Percentiles rank a stretch among this genome's conserved stretches.
Conservation (phyloP, 2,888 invertebrate genomes). For the Meta bourneti region DNA sequence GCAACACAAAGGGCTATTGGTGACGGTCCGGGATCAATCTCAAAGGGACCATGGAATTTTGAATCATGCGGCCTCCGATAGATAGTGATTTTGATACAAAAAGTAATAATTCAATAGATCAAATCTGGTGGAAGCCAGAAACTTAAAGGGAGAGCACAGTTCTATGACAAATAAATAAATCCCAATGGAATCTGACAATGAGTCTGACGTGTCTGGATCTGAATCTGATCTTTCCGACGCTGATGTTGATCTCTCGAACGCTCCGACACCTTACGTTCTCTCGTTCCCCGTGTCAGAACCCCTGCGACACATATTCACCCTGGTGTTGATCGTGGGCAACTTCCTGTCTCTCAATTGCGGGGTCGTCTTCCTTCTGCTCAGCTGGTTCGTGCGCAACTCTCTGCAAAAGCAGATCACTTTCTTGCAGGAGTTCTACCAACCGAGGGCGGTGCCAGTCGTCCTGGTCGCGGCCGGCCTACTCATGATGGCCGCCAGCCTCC, state of each 20-base stretch:
- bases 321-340: constrained; percentile 44
- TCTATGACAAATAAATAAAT: not conserved
- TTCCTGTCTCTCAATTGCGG: constrained; percentile 58
- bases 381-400: constrained; percentile 56
- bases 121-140: no score
- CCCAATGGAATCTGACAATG: constrained; percentile 35
- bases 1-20: no score
- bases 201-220: not conserved
- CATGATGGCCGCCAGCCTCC: constrained; percentile 29
- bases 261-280: constrained; percentile 11
- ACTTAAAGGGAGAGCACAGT: no score
- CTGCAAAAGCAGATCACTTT: constrained; percentile 55
- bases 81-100: no score
- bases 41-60: no score
- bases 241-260: not conserved
- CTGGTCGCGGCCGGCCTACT: constrained; percentile 27
- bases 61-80: no score
- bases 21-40: no score
- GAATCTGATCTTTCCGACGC: not conserved
- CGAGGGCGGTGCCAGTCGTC: constrained; percentile 36
- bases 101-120: no score
- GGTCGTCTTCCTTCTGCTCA: constrained; percentile 25
- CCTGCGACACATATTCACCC: constrained; percentile 21
- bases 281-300: constrained; percentile 27
- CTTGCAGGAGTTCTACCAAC: constrained; percentile 41